Evolutionary conservation across 2,888 invertebrate species (phyloP), one percentile per base, ranked within the genome.

Genomic region (Cephus nigrinus): DNA sequence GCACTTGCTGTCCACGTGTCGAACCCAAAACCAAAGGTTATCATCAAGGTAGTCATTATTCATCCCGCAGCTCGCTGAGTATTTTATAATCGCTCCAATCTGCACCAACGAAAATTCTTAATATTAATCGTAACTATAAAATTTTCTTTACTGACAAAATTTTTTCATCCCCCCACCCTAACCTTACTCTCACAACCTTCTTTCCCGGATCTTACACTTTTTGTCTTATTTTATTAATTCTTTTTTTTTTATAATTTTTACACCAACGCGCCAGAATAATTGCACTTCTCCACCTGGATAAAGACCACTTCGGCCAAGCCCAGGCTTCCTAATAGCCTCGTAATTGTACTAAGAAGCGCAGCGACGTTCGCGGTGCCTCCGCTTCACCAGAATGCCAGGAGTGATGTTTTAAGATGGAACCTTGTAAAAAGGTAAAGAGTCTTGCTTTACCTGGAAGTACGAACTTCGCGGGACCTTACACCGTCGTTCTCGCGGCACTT

Each of bases 261-360:
- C 55, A 55, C 55, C 55, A 55, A 55, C 55, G 23, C 32, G 71
- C 33, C 71, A 31, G 71, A 33, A 33, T 71, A 71, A 71, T 71
- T 71, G 71, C 71, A 71, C 33, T 71, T 31, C 32, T 55, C 55
- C 23, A 55, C 9, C 9, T 23, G 55, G 55, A 55, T 55, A 55
- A 55, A 55, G 55, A 55, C 32, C 71, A 71, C 33, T 31, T 71
- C 71, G 31, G 12, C 23, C 31, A 33, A 71, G 71, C 31, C 32
- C 71, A 33, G 31, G 33, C 31, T 23, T 71, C 71, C 71, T 71
- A 33, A 71, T 71, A 71, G 71, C 31, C 71, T 31, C 71, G 15
- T 71, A 71, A 71, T 71, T 71, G 33, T 71, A 71, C 71, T 71
- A 71, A 33, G 71, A 71, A 71, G 32, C 33, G 71, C 3, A 33